Evolutionary conservation across 2,113 vertebrate species (phyloP).

Genomic region (Chamaetylas fuelleborni): DNA sequence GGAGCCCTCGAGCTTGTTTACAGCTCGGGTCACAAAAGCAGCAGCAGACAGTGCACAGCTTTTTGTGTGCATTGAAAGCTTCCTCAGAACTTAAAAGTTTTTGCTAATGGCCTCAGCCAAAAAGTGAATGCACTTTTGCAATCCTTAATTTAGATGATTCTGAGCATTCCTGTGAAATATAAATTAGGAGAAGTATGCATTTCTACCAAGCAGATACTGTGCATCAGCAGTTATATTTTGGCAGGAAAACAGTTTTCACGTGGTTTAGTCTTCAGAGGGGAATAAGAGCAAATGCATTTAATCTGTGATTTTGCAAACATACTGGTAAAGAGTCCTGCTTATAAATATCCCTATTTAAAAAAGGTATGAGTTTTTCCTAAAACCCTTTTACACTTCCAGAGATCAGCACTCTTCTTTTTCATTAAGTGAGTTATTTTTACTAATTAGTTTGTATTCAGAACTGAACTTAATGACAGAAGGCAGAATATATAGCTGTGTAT

Average conservation of each 20-base stretch:
- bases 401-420: neutral
- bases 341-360: neutral
- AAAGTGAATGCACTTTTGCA: neutral
- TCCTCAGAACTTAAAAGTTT: neutral
- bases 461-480: neutral
- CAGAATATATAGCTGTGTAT: neutral
- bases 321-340: neutral
- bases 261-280: neutral
- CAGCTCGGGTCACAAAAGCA: neutral
- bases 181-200: neutral
- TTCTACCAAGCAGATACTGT: neutral
- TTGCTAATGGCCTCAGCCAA: neutral
- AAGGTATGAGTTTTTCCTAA: neutral
- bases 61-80: neutral
- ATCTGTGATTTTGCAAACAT: neutral
- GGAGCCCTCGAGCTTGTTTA: neutral
- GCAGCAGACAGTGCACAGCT: neutral
- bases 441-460: neutral
- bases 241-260: neutral
- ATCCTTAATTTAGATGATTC: neutral
- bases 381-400: neutral
- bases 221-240: neutral
- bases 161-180: neutral
- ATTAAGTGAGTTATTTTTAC: neutral
- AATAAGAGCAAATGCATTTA: neutral